A percentile compares a stretch with the other conserved stretches of the same genome.
These are phyloP conservation scores for Andrena cerasifolii DNA, from an alignment of 1,140 invertebrate genomes.

Conservation along the genomic window DNA sequence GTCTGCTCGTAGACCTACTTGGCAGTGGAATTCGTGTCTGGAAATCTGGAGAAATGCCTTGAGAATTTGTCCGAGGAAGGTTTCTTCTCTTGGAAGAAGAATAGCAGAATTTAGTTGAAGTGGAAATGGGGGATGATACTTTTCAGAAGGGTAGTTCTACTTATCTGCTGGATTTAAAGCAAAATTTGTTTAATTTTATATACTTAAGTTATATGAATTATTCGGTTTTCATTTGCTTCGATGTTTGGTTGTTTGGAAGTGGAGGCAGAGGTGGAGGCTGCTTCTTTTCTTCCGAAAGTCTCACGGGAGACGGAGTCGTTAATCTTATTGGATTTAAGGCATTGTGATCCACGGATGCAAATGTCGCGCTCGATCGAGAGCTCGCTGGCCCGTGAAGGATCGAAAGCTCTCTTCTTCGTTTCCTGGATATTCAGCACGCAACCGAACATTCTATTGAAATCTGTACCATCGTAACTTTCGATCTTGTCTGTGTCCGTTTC, in stretches of 20 bases:
- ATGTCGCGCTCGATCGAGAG: conserved; percentile 39
- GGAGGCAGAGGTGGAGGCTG: neutral
- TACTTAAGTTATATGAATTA: too few relatives aligned
- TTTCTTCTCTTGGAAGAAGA: too few relatives aligned
- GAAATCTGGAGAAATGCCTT: too few relatives aligned
- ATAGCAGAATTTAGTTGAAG: too few relatives aligned
- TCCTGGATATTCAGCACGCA: conserved; percentile 30
- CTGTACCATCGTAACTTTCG: conserved; percentile 14
- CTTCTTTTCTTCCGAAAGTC: conserved; percentile 46
- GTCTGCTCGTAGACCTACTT: too few relatives aligned
- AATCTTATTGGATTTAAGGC: conserved; percentile 55
- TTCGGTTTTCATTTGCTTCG: too few relatives aligned
- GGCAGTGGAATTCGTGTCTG: too few relatives aligned
- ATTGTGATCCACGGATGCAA: conserved; percentile 39
- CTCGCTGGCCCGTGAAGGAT: conserved; percentile 44
- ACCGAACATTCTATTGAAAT: conserved; percentile 14
- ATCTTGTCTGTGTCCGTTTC: conserved; percentile 11
- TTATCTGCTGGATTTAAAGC: too few relatives aligned
- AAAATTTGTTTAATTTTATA: too few relatives aligned
- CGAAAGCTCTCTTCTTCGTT: conserved; percentile 49
- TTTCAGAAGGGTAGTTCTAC: too few relatives aligned
- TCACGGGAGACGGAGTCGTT: conserved; percentile 34
- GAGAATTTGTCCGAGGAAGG: too few relatives aligned
- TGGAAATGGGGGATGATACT: too few relatives aligned
- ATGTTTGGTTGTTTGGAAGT: neutral